These are phyloP conservation scores for Bibio marci DNA, from an alignment of 2,888 invertebrate species.

Conservation along the genomic window DNA sequence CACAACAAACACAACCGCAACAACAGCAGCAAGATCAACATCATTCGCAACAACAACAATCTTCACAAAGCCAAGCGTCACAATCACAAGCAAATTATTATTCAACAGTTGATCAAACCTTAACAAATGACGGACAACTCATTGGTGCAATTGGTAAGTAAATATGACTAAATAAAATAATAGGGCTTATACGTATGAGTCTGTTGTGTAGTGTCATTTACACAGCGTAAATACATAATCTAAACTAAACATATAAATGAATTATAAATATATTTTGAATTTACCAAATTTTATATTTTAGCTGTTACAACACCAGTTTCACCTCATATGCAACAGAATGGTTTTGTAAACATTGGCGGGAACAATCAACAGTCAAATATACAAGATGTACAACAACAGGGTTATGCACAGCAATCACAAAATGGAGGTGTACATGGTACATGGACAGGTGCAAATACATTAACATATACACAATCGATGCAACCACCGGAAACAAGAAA, in stretches of 20 bases:
- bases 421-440: conserved; percentile 39
- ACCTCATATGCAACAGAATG: conserved; percentile 28
- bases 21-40: conserved; percentile 12
- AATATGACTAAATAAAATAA: neutral
- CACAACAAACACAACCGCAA: too few relatives aligned
- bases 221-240: too few relatives aligned
- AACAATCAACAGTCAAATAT: conserved; percentile 22
- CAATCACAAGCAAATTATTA: too few relatives aligned
- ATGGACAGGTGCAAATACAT: conserved; percentile 80
- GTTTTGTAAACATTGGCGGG: conserved; percentile 21
- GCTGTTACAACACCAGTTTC: conserved; percentile 17
- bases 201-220: too few relatives aligned
- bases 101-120: too few relatives aligned
- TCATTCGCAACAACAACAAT: conserved; percentile 16
- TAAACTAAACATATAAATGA: too few relatives aligned
- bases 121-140: neutral
- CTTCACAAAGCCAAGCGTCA: too few relatives aligned
- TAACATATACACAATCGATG: conserved; percentile 84
- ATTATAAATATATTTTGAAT: too few relatives aligned
- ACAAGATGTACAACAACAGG: conserved; percentile 24
- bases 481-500: conserved; percentile 52
- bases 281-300: conserved; percentile 9
- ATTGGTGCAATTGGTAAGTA: neutral
- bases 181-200: conserved; percentile 8
- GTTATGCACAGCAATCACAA: conserved; percentile 5